Base-by-base conservation (phyloP, 1,140 invertebrate species). In the Probaryconus sp. region DNA sequence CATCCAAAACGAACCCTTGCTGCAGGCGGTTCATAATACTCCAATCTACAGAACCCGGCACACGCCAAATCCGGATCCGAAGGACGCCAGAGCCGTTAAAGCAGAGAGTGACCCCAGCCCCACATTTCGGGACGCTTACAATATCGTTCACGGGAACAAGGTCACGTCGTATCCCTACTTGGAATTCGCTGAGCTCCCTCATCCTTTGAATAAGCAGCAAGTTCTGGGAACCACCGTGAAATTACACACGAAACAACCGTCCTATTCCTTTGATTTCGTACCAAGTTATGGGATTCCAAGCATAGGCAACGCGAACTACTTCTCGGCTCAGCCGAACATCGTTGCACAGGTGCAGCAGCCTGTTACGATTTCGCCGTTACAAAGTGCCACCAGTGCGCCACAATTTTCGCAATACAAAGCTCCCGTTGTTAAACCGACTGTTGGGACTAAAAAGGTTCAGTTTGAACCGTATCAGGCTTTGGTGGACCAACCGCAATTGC, bases 401-500 rank as follows among this genome's bases (percentile, higher is more conserved):
- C 71, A 81, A 28, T 80, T 81, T 45, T 75, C 83, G 0, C 77
- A 72, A 14, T 84, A 72, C 53, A 76, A 80, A 51, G 80, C 72
- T 33, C 21, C 42, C 5, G 77, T 72, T 0, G 13, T 4, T 16
- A 26, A 64, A 60, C 31, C 10, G 82, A 30, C 16, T 21, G n/a
- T 20, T 31, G 6, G 58, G 4, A 55, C 10, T 42, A 21, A 21
- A 31, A 42, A 40, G 28, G 42, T 56, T 5, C 30, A 72, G 2
- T 17, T 50, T 0, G 68, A 56, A 13, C 64, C 24, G 47, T 88
- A 88, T 69, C 64, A 85, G 40, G 37, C 74, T 30, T 35, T 83
- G 24, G 63, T 72, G 37, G 42, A 73, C 16, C 86, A 88, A 42
- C 77, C 83, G 1, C 85, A 84, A 35, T 74, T 87, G 9, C 83